phyloP scores from a whole-genome alignment of 2,113 vertebrate genomes.

The Athene cunicularia region DNA sequence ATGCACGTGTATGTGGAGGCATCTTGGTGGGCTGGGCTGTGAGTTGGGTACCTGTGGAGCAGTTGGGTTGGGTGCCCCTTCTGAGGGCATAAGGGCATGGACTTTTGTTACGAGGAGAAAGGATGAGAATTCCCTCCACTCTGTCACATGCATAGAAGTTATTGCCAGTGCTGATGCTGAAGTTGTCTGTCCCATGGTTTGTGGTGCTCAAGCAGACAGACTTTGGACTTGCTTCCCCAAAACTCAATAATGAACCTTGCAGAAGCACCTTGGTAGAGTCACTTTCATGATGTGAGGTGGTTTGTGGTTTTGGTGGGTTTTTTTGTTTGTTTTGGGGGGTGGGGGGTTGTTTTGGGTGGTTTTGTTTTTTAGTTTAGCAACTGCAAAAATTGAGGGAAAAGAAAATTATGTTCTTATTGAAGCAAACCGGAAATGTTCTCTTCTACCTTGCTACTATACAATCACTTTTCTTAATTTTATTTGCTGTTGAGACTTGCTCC shows the following conservation, averaged over 20 bases:
- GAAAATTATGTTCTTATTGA: not conserved
- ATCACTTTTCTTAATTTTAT: not conserved
- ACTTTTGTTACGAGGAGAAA: not conserved
- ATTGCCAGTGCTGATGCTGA: not conserved
- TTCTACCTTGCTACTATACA: fast-evolving
- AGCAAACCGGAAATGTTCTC: not conserved
- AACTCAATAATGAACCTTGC: not conserved
- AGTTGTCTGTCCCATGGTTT: not conserved
- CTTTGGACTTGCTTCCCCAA: not conserved
- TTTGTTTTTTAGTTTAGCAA: not conserved
- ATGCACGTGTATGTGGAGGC: not conserved
- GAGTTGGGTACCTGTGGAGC: not conserved
- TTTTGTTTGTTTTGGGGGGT: not conserved
- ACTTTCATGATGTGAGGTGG: not conserved
- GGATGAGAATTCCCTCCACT: not conserved
- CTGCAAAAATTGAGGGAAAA: not conserved
- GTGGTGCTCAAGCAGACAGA: not conserved
- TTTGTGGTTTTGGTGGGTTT: not conserved
- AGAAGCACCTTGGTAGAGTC: not conserved
- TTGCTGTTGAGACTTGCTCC: not conserved
- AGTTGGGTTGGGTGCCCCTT: not conserved
- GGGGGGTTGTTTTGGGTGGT: not conserved
- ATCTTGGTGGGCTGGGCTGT: not conserved
- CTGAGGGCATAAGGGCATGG: not conserved
- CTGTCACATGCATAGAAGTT: not conserved